Base-by-base conservation (phyloP, 2,113 vertebrate species). In the Rhabdornis inornatus region DNA sequence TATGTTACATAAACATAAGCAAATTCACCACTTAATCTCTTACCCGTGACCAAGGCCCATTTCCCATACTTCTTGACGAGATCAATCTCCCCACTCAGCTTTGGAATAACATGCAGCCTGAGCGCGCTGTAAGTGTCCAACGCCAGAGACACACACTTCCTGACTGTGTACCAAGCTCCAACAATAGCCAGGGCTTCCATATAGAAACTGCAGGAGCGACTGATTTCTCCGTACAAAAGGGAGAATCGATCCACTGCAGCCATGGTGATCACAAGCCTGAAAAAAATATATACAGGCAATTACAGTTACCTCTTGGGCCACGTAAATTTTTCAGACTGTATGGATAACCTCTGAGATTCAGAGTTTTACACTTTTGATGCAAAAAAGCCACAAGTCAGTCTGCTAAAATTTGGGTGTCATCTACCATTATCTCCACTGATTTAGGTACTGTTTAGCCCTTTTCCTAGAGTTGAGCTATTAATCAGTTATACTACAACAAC, bases 171-270 rank as follows among this genome's bases (percentile, higher is more conserved):
- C 78, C 99, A 96, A 9, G 99, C 99, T 19, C 99, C 99, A 16
- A 99, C 98, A 80, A 99, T 24, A 19, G 99, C 99, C 82, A 99
- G 96, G 3, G 98, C 97, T 83, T 99, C 99, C 8, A 98, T 9
- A n/a, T 99, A 99, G 79, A 97, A 97, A 61, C 80, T 98, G 92
- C 99, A 99, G 15, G 99, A 99, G 66, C 97, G 97, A 90, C 98
- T 98, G 33, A 99, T 98, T 96, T 99, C 98, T 92, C 97, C 97
- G 90, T 98, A 99, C 94, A 99, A 87, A 39, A 99, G 96, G 69
- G 97, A 96, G 94, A 99, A 99, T 87, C 97, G 99, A 98, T 99
- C 99, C 40, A 99, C 99, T 0, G 99, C 98, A 89, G 99, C 99
- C 99, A 99, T 99, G 77, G 49, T 92, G 44, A 91, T 5, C 37